These are phyloP conservation scores for Lomographa bimaculata DNA, from an alignment of 2,888 invertebrate species.

Conservation along the genomic window DNA sequence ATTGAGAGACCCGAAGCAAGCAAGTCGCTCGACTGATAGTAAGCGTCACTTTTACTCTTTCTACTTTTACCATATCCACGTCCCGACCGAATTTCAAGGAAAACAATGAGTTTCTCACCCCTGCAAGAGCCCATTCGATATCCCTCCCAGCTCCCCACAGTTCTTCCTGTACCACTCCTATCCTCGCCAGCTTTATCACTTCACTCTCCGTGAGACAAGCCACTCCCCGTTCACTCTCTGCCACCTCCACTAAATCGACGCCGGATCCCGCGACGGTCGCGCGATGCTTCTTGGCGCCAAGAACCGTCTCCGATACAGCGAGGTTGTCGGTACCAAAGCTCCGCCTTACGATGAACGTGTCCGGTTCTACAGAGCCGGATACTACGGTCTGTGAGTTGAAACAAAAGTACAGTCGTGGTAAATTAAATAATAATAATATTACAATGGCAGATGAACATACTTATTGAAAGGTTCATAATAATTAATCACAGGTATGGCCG, in stretches of 20 bases:
- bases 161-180: slow-evolving; percentile 83
- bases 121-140: slow-evolving; percentile 90
- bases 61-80: too few relatives aligned
- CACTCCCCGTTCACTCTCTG: slow-evolving; percentile 58
- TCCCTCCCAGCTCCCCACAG: slow-evolving; percentile 88
- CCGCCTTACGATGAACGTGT: slow-evolving; percentile 85
- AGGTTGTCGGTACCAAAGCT: slow-evolving; percentile 63
- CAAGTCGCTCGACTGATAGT: too few relatives aligned
- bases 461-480: too few relatives aligned
- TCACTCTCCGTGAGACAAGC: slow-evolving; percentile 83
- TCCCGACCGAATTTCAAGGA: too few relatives aligned
- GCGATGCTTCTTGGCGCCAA: slow-evolving; percentile 82
- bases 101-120: too few relatives aligned
- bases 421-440: too few relatives aligned
- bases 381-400: slow-evolving; percentile 90
- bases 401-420: too few relatives aligned
- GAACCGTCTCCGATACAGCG: slow-evolving; percentile 60
- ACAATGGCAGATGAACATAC: too few relatives aligned
- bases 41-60: too few relatives aligned
- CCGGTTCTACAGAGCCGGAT: slow-evolving; percentile 90
- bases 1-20: too few relatives aligned
- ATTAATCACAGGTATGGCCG: too few relatives aligned
- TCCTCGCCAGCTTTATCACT: slow-evolving; percentile 78
- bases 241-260: slow-evolving; percentile 60
- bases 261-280: slow-evolving; percentile 69